Conservation (phyloP, 2,797 vertebrate genomes). For the Lithobates pipiens region DNA sequence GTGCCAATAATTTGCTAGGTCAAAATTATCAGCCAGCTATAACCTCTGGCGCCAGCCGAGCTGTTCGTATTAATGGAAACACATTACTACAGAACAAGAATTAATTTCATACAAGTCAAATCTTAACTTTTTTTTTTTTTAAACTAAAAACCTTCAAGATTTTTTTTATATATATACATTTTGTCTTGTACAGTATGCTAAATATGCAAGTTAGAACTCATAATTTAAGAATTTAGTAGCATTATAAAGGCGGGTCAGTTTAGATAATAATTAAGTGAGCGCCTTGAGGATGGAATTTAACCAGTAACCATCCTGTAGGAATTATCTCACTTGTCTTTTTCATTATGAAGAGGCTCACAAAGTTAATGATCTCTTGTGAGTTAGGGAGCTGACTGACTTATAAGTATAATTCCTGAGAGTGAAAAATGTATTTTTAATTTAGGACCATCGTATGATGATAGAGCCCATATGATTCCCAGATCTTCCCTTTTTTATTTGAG, state of each 20-base stretch:
- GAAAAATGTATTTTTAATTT: too few relatives aligned
- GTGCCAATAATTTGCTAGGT: conserved; percentile 25
- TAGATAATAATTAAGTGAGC: too few relatives aligned
- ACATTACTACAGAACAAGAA: conserved; percentile 15
- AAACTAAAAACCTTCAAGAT: not conserved
- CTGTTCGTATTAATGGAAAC: conserved; percentile 4
- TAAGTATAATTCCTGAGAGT: too few relatives aligned
- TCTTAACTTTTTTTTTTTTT: not conserved
- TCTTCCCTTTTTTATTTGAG: too few relatives aligned
- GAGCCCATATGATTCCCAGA: too few relatives aligned
- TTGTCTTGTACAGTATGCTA: not conserved
- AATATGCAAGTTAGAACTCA: not conserved
- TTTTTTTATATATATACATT: not conserved
- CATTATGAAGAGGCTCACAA: too few relatives aligned
- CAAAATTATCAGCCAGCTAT: conserved; percentile 28
- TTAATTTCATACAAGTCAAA: conserved; percentile 3
- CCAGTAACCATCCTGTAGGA: too few relatives aligned
- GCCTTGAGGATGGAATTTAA: too few relatives aligned
- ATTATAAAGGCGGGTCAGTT: not conserved
- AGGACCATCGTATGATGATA: too few relatives aligned
- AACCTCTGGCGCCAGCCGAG: not conserved
- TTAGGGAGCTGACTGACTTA: too few relatives aligned
- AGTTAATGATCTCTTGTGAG: too few relatives aligned
- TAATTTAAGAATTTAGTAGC: not conserved
- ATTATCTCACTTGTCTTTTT: too few relatives aligned